phyloP scores from a whole-genome alignment of 2,888 invertebrate genomes.

The Ormyrus pomaceus region DNA sequence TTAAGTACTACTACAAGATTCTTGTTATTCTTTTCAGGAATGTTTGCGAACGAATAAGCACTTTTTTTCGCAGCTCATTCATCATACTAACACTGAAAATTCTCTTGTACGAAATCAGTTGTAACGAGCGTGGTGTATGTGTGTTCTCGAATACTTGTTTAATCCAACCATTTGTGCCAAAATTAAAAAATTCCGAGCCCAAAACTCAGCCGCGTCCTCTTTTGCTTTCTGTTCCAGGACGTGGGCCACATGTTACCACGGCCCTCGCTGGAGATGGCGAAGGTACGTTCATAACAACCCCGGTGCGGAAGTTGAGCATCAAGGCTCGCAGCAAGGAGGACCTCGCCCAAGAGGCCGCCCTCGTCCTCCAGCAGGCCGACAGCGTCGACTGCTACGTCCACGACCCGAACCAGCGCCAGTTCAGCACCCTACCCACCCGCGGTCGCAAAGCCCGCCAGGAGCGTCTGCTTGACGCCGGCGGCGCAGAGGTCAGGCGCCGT shows the following conservation, averaged over 20 bases:
- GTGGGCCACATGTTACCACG: constrained; percentile 74
- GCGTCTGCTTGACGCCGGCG: neutral
- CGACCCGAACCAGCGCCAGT: constrained; percentile 74
- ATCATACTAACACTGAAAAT: too few species aligned
- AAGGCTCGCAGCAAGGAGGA: constrained; percentile 84
- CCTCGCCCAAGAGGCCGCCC: constrained; percentile 86
- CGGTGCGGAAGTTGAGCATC: constrained; percentile 80
- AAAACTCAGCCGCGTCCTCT: neutral
- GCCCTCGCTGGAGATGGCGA: constrained; percentile 77
- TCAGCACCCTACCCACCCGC: constrained; percentile 82
- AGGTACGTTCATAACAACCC: constrained; percentile 75
- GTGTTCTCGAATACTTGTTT: too few species aligned
- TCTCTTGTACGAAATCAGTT: too few species aligned
- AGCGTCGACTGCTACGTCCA: constrained; percentile 81
- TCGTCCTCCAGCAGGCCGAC: constrained; percentile 85
- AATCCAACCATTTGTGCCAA: too few species aligned
- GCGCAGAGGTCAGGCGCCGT: constrained; percentile 68
- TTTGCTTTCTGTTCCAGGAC: constrained; percentile 74
- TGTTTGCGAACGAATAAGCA: too few species aligned
- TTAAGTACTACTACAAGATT: neutral
- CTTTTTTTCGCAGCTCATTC: too few species aligned
- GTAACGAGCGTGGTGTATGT: too few species aligned
- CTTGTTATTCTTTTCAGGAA: too few species aligned
- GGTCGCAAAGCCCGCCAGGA: constrained; percentile 60
- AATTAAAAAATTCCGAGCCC: too few species aligned